Conservation (phyloP, 2,888 invertebrate genomes). For the Rhingia campestris region DNA sequence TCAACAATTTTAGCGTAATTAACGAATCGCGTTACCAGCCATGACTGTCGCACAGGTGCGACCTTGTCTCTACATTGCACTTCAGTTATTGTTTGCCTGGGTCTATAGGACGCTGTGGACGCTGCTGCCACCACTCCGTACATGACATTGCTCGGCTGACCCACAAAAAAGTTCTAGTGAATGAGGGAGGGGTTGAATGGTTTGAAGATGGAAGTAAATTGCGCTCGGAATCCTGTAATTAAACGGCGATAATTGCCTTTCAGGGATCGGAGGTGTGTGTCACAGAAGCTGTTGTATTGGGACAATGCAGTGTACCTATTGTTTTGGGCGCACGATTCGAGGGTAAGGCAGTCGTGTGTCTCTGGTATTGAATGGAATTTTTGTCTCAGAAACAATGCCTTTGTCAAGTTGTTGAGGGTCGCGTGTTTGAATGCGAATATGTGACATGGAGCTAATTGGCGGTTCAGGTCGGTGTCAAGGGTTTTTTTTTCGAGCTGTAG, state of each 20-base stretch:
- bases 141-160: conserved; percentile 66
- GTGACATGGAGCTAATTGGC: conserved; percentile 26
- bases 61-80: conserved; percentile 52
- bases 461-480: conserved; percentile 21
- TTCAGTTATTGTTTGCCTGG: conserved; percentile 5
- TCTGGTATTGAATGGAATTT: conserved; percentile 21
- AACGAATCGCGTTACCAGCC: conserved; percentile 46
- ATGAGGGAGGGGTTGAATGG: conserved; percentile 5
- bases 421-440: conserved; percentile 7
- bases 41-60: conserved; percentile 54
- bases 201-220: conserved; percentile 47
- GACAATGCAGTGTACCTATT: conserved; percentile 37
- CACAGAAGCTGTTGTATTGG: conserved; percentile 3
- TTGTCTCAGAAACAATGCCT: conserved; percentile 32
- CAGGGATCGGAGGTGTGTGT: conserved; percentile 27
- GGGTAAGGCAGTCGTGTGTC: conserved; percentile 15
- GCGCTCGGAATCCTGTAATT: conserved; percentile 55
- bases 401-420: conserved; percentile 31
- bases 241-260: conserved; percentile 50
- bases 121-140: neutral
- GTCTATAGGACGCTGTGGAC: conserved; percentile 1
- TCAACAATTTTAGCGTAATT: conserved; percentile 65
- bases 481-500: no score
- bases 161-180: conserved; percentile 47
- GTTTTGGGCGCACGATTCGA: conserved; percentile 17